Base-by-base conservation (phyloP, 1,140 invertebrate species). In the Drosophila willistoni region DNA sequence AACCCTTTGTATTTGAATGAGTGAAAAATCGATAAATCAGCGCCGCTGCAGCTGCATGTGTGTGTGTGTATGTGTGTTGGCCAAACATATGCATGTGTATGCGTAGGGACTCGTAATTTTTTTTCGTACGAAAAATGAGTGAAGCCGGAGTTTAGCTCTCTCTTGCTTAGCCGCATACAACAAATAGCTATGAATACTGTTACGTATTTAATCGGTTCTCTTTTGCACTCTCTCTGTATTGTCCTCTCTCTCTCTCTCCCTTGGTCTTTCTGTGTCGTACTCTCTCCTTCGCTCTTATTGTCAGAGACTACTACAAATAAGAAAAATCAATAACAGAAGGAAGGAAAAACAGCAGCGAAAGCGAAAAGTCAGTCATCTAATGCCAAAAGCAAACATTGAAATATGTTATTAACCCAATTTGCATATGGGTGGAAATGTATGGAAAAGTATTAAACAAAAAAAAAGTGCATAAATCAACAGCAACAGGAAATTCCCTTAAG, bases 11-110 rank as follows among this genome's bases (percentile, higher is more conserved):
- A 36, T 68, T 68, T 55, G 36, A 71, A 42, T 44, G 51, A 65
- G 79, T 69, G 84, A 84, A 87, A 87, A 87, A 87, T 87, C 84
- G 64, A 87, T 87, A 87, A 87, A 86, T 86, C 83, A 86, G 84
- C 84, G 84, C 84, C 76, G 84, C 84, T 87, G 84, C 83, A 86
- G 73, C 79, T 86, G 79, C 73, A 68, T 71, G 71, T 47, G 44
- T 68, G 17, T 19, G 19, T 47, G 44, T 68, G 17, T 19, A 1
- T 51, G 62, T 64, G 44, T 47, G 62, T 63, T 41, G 39, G 34
- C 12, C 22, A 22, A 19, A 61, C 13, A 13, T 62, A 25, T 61
- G 59, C 59, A 39, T 62, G 62, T 80, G 36, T 77, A 85, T 86
- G 83, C 79, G 83, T 87, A 71, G 76, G 79, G 67, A 78, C 67